phyloP scores from a whole-genome alignment of 1,140 invertebrate genomes.

The Capitella teleta region DNA sequence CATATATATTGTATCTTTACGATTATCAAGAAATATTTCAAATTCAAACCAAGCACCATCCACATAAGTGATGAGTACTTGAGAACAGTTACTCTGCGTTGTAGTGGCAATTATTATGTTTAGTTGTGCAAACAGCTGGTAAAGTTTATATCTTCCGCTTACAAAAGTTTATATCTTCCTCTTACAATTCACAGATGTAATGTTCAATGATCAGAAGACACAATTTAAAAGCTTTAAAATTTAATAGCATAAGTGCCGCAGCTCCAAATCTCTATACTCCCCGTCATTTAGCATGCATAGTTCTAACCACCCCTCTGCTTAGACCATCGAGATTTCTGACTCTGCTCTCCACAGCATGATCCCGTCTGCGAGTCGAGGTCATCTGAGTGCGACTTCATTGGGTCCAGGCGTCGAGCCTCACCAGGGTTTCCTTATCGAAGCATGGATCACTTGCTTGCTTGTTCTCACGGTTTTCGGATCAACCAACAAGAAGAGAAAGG shows the following conservation, averaged over 20 bases:
- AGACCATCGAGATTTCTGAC: too few species aligned
- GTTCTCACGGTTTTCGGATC: conserved; percentile 11
- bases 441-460: conserved; percentile 10
- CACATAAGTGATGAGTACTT: too few species aligned
- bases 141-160: too few species aligned
- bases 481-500: conserved; percentile 4
- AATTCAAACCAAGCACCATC: too few species aligned
- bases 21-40: too few species aligned
- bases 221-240: not conserved
- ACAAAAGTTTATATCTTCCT: too few species aligned
- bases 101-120: too few species aligned
- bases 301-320: not conserved
- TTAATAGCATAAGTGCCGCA: not conserved
- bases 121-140: too few species aligned
- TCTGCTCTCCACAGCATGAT: not conserved
- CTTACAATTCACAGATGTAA: too few species aligned
- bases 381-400: not conserved
- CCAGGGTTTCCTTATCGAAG: conserved; percentile 11
- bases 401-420: not conserved
- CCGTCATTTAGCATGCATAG: not conserved
- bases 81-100: too few species aligned
- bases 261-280: not conserved
- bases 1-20: too few species aligned
- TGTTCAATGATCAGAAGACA: not conserved
- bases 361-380: not conserved